Base-by-base conservation (phyloP, 1,140 invertebrate genomes). In the Listronotus bonariensis region DNA sequence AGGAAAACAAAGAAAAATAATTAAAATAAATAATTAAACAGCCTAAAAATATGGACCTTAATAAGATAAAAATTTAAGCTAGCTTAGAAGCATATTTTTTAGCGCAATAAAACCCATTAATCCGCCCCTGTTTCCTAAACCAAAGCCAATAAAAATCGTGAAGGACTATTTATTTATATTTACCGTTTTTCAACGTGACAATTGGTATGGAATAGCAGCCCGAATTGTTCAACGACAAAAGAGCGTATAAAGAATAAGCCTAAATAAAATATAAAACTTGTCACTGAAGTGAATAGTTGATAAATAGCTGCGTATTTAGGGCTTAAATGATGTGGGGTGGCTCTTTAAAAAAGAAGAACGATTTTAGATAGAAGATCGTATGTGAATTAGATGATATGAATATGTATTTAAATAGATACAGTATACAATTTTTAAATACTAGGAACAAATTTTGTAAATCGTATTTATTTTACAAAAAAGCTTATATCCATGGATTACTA, bases 161-260 rank as follows among this genome's bases (percentile, higher is more conserved):
- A 31, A 36, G 17, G 31, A 51, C 46, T 60, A 60, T 60, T 56
- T 56, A 56, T 56, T 56, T 56, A 43, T 56, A 56, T 56, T 56
- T 56, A 56, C 54, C 12, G 31, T 56, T 31, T 40, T 43, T 40
- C 26, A 26, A 43, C 40, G 41, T 43, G 54, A 31, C 54, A 56
- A 56, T 56, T 56, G 54, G 14, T 18, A 15, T 10, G 14, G 38
- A 40, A n/a, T 56, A 26, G 38, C 54, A 42, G 40, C 18, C 10
- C 54, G 15, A 34, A 26, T 36, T 15, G 12, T 15, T 17, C 41
- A 10, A 17, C 17, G 41, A 56, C 40, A 56, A 56, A 40, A 45
- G 40, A 36, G 1, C 8, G 17, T 12, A 20, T 31, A 49, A 49
- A 49, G 46, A n/a, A 56, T 40, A 15, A 56, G 26, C 54, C 40